Conservation (phyloP, 2,797 vertebrate genomes). For the Sphaeramia orbicularis region DNA sequence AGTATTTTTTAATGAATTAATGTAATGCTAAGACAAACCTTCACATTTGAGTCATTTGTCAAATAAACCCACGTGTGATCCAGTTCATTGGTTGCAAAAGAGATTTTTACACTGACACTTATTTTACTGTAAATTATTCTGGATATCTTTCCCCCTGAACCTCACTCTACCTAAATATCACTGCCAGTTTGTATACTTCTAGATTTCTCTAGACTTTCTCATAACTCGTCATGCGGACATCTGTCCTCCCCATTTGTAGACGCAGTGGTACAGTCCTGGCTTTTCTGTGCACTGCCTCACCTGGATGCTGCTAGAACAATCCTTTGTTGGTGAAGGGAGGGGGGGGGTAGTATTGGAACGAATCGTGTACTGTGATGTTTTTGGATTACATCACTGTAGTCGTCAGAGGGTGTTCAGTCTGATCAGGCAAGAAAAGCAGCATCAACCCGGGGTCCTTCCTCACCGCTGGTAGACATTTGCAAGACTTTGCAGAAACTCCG, state of each 20-base stretch:
- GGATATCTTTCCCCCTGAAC: background rate
- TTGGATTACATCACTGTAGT: constrained; percentile 62
- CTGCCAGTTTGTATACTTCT: constrained; percentile 54
- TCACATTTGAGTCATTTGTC: background rate
- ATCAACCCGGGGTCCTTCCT: constrained; percentile 10
- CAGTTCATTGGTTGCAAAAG: background rate
- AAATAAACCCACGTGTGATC: background rate
- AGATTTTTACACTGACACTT: background rate
- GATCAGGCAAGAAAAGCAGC: constrained; percentile 28
- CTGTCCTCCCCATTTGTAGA: constrained; percentile 37
- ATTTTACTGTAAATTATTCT: background rate
- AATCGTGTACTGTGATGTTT: constrained; percentile 59
- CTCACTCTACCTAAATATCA: constrained; percentile 1
- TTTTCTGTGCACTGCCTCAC: constrained; percentile 53
- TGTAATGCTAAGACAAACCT: background rate
- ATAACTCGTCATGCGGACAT: constrained; percentile 24
- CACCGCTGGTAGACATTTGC: constrained; percentile 7
- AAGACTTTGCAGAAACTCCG: constrained; percentile 13
- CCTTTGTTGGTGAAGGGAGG: constrained; percentile 68
- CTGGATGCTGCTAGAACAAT: constrained; percentile 84
- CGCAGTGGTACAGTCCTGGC: constrained; percentile 74
- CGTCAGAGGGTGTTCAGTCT: constrained; percentile 57
- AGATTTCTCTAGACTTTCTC: constrained; percentile 65
- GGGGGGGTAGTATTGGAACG: constrained; percentile 33
- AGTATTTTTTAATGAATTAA: background rate